Evolutionary conservation across 2,888 invertebrate genomes (phyloP).

Genomic region (Mellilla xanthometata): DNA sequence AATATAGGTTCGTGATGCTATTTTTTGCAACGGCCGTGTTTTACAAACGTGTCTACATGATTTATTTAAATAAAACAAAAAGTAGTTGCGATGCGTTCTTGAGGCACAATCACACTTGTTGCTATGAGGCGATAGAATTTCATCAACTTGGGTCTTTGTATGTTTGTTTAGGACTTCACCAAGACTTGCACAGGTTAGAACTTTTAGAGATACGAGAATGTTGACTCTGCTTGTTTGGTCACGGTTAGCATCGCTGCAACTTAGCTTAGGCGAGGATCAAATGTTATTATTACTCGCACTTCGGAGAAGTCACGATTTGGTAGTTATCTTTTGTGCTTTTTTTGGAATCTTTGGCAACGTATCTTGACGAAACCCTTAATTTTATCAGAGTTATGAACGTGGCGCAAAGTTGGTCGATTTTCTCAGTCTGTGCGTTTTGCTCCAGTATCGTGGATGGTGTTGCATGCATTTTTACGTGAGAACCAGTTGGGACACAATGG

Average conservation of each 20-base stretch:
- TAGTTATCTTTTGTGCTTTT: slow-evolving; percentile 22
- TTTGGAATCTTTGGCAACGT: slow-evolving; percentile 24
- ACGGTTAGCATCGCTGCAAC: slow-evolving; percentile 31
- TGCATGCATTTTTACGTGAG: slow-evolving; percentile 65
- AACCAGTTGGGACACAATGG: slow-evolving; percentile 66
- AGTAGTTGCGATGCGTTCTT: slow-evolving; percentile 13
- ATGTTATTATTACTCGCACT: slow-evolving; percentile 31
- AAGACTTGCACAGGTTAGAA: slow-evolving; percentile 36
- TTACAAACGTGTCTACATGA: slow-evolving; percentile 11
- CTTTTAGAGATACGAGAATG: slow-evolving; percentile 33
- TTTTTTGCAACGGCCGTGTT: slow-evolving; percentile 1
- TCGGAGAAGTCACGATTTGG: slow-evolving; percentile 33
- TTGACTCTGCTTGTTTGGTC: slow-evolving; percentile 33
- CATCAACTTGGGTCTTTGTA: slow-evolving; percentile 21
- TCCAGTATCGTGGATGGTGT: slow-evolving; percentile 50
- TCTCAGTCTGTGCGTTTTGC: slow-evolving; percentile 58
- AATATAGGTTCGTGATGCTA: slow-evolving; percentile 12
- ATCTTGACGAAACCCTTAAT: slow-evolving; percentile 29
- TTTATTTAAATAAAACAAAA: slow-evolving; percentile 3
- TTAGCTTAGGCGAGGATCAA: slow-evolving; percentile 27
- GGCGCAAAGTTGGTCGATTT: slow-evolving; percentile 44
- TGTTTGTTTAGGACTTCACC: slow-evolving; percentile 40
- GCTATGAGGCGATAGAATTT: slow-evolving; percentile 30
- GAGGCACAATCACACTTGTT: slow-evolving; percentile 25
- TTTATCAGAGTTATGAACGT: slow-evolving; percentile 37